phyloP scores from a whole-genome alignment of 2,113 vertebrate species.

The Illadopsis cleaveri region DNA sequence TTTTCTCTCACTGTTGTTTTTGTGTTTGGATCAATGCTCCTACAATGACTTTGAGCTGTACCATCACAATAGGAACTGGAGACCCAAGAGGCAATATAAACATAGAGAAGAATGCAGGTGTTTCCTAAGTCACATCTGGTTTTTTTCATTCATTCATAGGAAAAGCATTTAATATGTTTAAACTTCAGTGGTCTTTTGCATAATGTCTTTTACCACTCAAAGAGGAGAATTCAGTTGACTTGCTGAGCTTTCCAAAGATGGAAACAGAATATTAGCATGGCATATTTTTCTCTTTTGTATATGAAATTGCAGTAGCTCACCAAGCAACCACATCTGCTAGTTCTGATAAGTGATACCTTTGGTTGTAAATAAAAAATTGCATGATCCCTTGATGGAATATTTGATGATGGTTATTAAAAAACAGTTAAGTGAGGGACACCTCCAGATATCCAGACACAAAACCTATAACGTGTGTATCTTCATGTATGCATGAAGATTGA shows the following conservation, averaged over 20 bases:
- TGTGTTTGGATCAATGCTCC: not conserved
- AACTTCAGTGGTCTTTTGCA: not conserved
- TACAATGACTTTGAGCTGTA: not conserved
- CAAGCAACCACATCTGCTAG: not conserved
- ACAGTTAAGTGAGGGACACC: not conserved
- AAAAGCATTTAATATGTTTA: not conserved
- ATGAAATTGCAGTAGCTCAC: not conserved
- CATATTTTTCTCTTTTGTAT: not conserved
- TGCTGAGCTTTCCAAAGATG: not conserved
- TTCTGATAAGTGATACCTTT: constrained; percentile 6
- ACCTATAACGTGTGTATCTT: not conserved
- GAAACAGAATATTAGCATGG: not conserved
- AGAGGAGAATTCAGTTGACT: not conserved
- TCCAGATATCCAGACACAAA: not conserved
- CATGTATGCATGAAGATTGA: not conserved
- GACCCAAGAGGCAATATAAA: not conserved
- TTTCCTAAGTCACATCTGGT: not conserved
- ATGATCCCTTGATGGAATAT: not conserved
- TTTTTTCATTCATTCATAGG: not conserved
- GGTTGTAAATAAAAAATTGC: not conserved
- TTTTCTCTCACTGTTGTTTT: not conserved
- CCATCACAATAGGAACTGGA: not conserved
- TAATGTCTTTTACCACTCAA: not conserved
- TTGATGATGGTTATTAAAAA: not conserved
- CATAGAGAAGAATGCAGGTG: not conserved